phyloP scores from a whole-genome alignment of 2,888 invertebrate species.

The Oscheius myriophilus region DNA sequence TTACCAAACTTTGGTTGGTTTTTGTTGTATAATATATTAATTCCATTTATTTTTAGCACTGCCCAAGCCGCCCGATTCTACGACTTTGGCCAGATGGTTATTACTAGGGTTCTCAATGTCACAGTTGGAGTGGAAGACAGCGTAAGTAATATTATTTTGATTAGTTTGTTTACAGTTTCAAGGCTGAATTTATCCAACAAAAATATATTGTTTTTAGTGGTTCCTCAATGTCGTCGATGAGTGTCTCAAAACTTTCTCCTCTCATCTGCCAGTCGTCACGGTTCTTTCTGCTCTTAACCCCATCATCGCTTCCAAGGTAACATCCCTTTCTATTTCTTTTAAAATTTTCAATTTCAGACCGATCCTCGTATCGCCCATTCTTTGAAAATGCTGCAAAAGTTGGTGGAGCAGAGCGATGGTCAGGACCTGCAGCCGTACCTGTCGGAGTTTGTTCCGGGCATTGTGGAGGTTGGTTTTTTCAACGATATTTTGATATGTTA shows the following conservation, averaged over 20 bases:
- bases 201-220: no score
- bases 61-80: conserved; percentile 81
- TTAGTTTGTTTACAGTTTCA: background rate
- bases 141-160: background rate
- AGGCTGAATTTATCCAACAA: no score
- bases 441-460: conserved; percentile 84
- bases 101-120: conserved; percentile 87
- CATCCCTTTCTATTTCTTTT: background rate
- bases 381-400: conserved; percentile 82
- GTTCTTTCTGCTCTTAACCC: conserved; percentile 83
- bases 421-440: conserved; percentile 78
- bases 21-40: background rate
- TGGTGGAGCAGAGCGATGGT: conserved; percentile 34
- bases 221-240: conserved; percentile 82
- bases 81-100: conserved; percentile 88
- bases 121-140: conserved; percentile 12
- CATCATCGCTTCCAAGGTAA: conserved; percentile 77
- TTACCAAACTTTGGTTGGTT: conserved; percentile 24
- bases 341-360: conserved; percentile 70
- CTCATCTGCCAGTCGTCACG: conserved; percentile 83
- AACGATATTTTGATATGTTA: background rate
- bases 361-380: conserved; percentile 84
- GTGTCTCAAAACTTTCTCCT: conserved; percentile 82
- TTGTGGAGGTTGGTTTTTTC: conserved; percentile 79
- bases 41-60: conserved; percentile 40